These are phyloP conservation scores for Actinia equina DNA, from an alignment of 64 coral and sea anemone species.

Conservation along the genomic window DNA sequence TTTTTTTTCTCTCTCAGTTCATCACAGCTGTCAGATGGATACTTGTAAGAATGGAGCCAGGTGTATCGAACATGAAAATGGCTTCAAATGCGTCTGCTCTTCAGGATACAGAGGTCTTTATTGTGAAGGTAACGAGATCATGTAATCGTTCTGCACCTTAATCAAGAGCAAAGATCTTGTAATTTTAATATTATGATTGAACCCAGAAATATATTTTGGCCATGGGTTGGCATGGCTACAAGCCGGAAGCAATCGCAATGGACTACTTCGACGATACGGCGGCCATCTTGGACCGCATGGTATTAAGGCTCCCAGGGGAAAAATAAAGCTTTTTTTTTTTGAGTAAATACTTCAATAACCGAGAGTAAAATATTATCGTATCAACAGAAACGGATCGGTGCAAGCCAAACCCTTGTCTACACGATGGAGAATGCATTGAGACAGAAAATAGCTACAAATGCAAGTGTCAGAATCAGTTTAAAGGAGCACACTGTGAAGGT, in stretches of 20 bases:
- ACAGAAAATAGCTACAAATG: slow-evolving; percentile 67
- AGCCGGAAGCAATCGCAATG: too few species aligned
- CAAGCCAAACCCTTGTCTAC: slow-evolving; percentile 85
- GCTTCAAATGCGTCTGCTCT: slow-evolving; percentile 82
- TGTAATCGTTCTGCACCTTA: too few species aligned
- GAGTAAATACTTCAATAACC: not conserved
- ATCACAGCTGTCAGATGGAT: slow-evolving; percentile 75
- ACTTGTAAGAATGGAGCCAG: slow-evolving; percentile 74
- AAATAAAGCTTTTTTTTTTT: too few species aligned
- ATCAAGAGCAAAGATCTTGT: too few species aligned
- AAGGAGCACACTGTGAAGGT: slow-evolving; percentile 82
- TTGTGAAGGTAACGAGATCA: slow-evolving; percentile 76
- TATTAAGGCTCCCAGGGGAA: not conserved
- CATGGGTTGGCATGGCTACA: too few species aligned
- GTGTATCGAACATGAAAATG: slow-evolving; percentile 77
- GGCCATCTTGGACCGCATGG: not conserved
- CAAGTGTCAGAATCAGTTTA: slow-evolving; percentile 67
- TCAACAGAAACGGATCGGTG: slow-evolving; percentile 73
- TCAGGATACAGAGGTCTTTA: slow-evolving; percentile 87
- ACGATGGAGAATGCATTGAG: slow-evolving; percentile 82
- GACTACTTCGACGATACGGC: not conserved
- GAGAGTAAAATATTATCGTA: not conserved
- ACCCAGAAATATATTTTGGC: too few species aligned
- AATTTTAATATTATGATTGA: too few species aligned
- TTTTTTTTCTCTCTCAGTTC: slow-evolving; percentile 6